Percentiles rank a stretch among this genome's conserved stretches.
Evolutionary conservation across 2,113 vertebrate genomes (phyloP).

Genomic region (Muntiacus muntjak): DNA sequence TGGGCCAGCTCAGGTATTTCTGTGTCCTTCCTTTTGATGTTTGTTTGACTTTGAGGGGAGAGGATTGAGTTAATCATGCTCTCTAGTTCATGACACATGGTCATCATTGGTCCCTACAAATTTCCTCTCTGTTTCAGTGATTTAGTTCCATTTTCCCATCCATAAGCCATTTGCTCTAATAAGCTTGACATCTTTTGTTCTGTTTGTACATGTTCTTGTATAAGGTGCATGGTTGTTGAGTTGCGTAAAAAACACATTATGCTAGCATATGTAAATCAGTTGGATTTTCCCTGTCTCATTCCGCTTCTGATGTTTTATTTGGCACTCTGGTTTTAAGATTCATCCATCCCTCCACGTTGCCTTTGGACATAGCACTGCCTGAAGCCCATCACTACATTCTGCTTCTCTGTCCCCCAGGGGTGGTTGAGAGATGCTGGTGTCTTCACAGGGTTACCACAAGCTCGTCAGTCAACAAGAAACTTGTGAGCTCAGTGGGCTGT

Average conservation of each 20-base stretch:
- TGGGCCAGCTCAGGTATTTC: background rate
- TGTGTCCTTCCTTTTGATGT: background rate
- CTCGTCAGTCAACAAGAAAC: background rate
- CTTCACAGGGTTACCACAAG: background rate
- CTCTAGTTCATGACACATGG: background rate
- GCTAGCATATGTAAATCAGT: background rate
- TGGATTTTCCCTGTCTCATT: background rate
- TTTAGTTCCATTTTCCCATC: background rate
- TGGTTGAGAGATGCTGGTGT: background rate
- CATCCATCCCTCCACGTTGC: background rate
- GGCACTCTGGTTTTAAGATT: background rate
- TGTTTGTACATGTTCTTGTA: background rate
- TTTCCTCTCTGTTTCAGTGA: background rate
- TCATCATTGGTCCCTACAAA: background rate
- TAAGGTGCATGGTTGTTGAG: background rate
- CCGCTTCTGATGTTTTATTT: background rate
- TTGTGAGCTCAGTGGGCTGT: background rate
- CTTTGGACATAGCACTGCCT: background rate
- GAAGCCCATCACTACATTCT: background rate
- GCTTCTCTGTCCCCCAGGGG: background rate
- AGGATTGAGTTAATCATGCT: background rate
- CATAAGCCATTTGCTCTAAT: background rate
- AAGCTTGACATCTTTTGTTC: background rate
- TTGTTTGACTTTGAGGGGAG: background rate
- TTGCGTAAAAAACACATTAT: background rate